Evolutionary conservation across 2,888 invertebrate genomes (phyloP).

Genomic region (Homarus gammarus): DNA sequence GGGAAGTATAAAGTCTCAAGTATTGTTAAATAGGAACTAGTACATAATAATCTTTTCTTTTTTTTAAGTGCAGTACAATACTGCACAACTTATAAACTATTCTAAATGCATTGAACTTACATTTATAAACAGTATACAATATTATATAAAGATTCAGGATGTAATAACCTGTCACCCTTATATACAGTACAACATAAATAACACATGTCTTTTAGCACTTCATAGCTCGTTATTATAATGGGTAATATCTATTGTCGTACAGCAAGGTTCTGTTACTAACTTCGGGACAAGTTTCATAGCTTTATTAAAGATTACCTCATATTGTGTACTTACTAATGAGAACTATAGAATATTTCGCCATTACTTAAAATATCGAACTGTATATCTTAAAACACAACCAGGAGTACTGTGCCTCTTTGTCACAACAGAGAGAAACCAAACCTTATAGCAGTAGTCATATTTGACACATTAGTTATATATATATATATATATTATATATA

Average conservation of each 20-base stretch:
- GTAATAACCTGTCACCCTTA: background rate
- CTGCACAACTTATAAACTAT: constrained; percentile 26
- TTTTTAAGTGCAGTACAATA: background rate
- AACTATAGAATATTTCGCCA: background rate
- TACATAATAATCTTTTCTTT: constrained; percentile 11
- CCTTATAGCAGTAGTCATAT: constrained; percentile 6
- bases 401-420: background rate
- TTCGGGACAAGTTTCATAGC: background rate
- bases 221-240: constrained; percentile 6
- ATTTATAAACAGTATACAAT: constrained; percentile 12
- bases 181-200: constrained; percentile 4
- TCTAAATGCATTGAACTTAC: constrained; percentile 12
- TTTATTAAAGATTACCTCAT: background rate
- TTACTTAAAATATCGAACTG: background rate
- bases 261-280: background rate
- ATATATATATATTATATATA: background rate
- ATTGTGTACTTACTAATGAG: background rate
- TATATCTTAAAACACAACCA: background rate
- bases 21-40: constrained; percentile 29
- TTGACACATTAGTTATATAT: background rate
- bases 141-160: constrained; percentile 9
- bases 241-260: background rate
- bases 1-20: constrained; percentile 13
- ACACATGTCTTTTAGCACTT: background rate
- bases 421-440: constrained; percentile 13